Base-by-base conservation (phyloP, 1,140 invertebrate genomes). In the Notospermus geniculatus region DNA sequence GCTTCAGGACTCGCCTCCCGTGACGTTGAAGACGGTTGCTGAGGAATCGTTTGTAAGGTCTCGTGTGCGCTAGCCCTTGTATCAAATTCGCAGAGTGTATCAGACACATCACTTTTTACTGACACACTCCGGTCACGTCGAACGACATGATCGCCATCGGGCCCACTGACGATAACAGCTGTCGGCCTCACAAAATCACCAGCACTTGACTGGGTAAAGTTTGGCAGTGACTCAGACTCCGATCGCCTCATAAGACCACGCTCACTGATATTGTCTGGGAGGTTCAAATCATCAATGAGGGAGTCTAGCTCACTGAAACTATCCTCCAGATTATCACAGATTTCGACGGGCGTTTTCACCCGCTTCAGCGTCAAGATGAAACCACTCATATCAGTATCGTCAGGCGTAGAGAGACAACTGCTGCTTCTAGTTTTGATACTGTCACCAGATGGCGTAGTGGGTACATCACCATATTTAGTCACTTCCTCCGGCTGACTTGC, bases 291-390 rank as follows among this genome's bases (percentile, higher is more conserved):
- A 9, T 43, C 28, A 15, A 55, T 25, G 13, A 60, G 19, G 2
- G 41, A 27, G 19, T 64, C 58, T 27, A 60, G 60, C 32, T 61
- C 59, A 32, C 23, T 54, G 9, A 61, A 29, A 61, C 63, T 60
- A 15, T 43, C 58, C 52, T 60, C 57, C 9, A 54, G 25, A 36
- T 55, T 43, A 15, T 56, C 32, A 46, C 53, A 54, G 30, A 61
- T 25, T 28, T 64, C 63, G 5, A 64, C 58, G n/a, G 59, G 59
- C 15, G 57, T 61, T 17, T 54, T 32, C 17, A 60, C 63, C 7
- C 59, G 28, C 17, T 54, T 60, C 50, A 64, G 39, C 11, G 19
- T 28, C 17, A 23, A 9, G 46, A 50, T 50, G 19, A 50, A 23
- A 5, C 25, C 25, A 23, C 25, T 27, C 19, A 19, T 27, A 27